A percentile compares a stretch with the other conserved stretches of the same genome.
Conservation (phyloP, 2,113 vertebrate genomes). For the Glaucomys volans region DNA sequence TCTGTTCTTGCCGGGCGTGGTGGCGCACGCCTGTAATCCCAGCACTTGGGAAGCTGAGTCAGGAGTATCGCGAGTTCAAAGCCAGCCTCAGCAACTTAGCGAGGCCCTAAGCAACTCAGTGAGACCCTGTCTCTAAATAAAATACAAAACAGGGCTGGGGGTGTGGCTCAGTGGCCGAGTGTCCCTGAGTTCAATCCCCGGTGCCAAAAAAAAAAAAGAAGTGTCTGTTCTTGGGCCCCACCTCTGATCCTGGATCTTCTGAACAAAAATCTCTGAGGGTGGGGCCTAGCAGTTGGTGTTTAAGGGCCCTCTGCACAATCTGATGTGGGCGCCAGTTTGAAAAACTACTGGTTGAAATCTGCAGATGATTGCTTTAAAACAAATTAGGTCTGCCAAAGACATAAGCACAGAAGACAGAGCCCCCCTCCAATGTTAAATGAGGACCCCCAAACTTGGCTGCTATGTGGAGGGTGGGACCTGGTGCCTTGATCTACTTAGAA, state of each 20-base stretch:
- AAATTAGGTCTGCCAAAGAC: neutral
- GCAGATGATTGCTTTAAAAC: neutral
- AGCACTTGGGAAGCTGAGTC: no score
- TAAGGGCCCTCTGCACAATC: rapidly evolving
- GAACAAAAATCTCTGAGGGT: neutral
- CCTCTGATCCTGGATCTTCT: neutral
- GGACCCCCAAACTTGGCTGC: neutral
- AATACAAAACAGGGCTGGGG: no score
- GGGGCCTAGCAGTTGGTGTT: neutral
- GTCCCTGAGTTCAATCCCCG: no score
- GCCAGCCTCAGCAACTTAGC: no score
- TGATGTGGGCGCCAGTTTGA: neutral
- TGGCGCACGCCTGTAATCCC: no score
- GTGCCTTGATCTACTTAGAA: neutral
- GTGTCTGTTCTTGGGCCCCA: neutral
- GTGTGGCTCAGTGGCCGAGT: no score
- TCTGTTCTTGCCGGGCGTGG: neutral
- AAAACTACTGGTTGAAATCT: neutral
- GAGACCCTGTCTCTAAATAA: no score
- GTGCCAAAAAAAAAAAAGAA: no score
- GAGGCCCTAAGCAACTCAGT: no score
- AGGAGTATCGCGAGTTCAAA: no score
- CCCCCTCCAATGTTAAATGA: neutral
- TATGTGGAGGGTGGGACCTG: neutral
- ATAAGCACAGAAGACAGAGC: neutral